A percentile compares a stretch with the other conserved stretches of the same genome.
Conservation (phyloP, 2,113 vertebrate genomes). For the Labeo catla region DNA sequence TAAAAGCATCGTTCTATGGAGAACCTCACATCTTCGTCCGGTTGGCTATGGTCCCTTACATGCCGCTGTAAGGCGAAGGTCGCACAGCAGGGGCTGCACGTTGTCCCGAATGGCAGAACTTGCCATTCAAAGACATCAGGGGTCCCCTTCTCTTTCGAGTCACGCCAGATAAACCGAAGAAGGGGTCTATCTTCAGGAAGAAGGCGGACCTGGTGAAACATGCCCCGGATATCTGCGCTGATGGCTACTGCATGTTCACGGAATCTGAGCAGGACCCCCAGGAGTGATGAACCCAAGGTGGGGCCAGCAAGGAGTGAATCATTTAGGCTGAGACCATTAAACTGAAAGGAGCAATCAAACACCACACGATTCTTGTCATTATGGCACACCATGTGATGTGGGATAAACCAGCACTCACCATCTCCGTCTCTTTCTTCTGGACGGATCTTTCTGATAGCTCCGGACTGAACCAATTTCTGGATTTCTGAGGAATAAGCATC, state of each 20-base stretch:
- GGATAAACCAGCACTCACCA: conserved; percentile 15
- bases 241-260: background rate
- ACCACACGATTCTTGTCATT: conserved; percentile 23
- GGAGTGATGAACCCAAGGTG: background rate
- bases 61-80: conserved; percentile 31
- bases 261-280: conserved; percentile 18
- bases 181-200: background rate
- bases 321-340: conserved; percentile 2
- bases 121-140: background rate
- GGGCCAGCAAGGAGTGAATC: conserved; percentile 22
- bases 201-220: conserved; percentile 16
- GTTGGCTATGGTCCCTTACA: conserved; percentile 21
- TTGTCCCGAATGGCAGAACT: too few species aligned
- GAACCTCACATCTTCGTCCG: background rate
- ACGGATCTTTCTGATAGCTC: too few species aligned
- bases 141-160: background rate
- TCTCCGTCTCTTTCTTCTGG: too few species aligned
- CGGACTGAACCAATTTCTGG: background rate
- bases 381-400: conserved; percentile 5
- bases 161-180: conserved; percentile 3
- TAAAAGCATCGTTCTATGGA: conserved; percentile 21
- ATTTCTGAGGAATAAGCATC: conserved; percentile 2
- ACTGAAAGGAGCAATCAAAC: conserved; percentile 32
- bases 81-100: too few species aligned
- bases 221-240: background rate